phyloP scores from a whole-genome alignment of 2,797 vertebrate species.

The Hafferia zeledoni region DNA sequence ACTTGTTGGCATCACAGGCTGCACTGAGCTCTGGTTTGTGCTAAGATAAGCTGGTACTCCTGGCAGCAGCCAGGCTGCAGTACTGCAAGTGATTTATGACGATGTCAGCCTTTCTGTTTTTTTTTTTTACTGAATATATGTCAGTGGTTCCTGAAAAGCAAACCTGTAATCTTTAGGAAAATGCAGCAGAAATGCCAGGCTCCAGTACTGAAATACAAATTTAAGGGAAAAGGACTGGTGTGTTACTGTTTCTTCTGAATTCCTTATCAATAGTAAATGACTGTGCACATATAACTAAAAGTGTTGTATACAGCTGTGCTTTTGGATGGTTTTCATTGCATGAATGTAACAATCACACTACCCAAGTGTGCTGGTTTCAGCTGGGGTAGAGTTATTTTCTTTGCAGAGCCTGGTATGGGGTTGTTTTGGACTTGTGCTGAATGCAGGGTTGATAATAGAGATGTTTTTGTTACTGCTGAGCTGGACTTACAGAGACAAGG shows the following conservation, averaged over 20 bases:
- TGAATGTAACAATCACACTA: background rate
- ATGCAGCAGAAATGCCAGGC: background rate
- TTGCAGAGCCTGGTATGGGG: background rate
- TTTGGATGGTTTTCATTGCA: background rate
- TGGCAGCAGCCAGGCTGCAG: background rate
- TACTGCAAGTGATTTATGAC: background rate
- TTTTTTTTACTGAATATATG: background rate
- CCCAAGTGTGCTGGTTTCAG: background rate
- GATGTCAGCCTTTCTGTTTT: background rate
- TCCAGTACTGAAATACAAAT: background rate
- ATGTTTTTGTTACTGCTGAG: background rate
- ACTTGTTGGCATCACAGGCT: background rate
- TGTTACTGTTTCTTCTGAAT: background rate
- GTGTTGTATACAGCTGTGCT: background rate
- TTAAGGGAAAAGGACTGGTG: background rate
- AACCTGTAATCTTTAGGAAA: background rate
- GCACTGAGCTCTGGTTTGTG: background rate
- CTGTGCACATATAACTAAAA: background rate
- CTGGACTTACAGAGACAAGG: background rate
- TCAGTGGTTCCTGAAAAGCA: background rate
- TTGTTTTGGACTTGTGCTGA: background rate
- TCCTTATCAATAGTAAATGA: background rate
- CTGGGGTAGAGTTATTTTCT: background rate
- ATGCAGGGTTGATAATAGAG: background rate
- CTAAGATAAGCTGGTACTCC: background rate